Evolutionary conservation across 2,113 vertebrate species (phyloP).

Genomic region (Pterocles burchelli): DNA sequence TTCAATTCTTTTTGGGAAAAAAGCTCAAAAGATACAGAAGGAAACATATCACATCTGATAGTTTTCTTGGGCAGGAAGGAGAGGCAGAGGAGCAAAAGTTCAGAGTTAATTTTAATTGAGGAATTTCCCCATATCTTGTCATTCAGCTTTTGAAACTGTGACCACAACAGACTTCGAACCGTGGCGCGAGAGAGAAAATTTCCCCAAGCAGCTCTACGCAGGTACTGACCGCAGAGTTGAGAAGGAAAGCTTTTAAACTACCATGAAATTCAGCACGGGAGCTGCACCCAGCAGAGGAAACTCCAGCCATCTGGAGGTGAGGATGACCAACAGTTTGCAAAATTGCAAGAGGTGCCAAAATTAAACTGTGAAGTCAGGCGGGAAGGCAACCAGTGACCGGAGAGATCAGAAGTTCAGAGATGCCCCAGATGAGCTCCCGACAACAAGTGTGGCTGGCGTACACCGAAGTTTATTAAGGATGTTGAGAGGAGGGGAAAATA

Average conservation of each 20-base stretch:
- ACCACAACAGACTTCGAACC: constrained; percentile 71
- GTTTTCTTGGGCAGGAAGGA: constrained; percentile 7
- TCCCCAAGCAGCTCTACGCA: constrained; percentile 45
- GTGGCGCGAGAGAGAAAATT: constrained; percentile 28
- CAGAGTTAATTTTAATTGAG: constrained; percentile 78
- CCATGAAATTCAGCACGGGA: neutral
- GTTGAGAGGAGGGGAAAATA: constrained; percentile 65
- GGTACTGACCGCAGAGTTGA: constrained; percentile 22
- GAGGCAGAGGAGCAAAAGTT: constrained; percentile 61
- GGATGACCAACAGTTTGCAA: constrained; percentile 45
- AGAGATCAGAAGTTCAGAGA: constrained; percentile 74
- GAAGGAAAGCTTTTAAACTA: constrained; percentile 1
- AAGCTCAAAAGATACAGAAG: neutral
- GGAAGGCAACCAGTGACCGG: constrained; percentile 63
- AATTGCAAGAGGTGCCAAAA: constrained; percentile 72
- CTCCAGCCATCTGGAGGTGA: constrained; percentile 49
- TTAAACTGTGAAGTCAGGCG: constrained; percentile 76
- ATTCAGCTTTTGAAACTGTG: constrained; percentile 74
- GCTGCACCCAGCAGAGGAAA: constrained; percentile 47
- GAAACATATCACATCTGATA: neutral
- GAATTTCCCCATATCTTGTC: constrained; percentile 80
- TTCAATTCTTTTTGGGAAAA: neutral
- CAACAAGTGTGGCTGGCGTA: constrained; percentile 59
- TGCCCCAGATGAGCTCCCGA: constrained; percentile 71
- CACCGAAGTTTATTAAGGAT: constrained; percentile 66